These are phyloP conservation scores for Pseudocheirus occidentalis DNA, from an alignment of 2,797 vertebrate genomes.

Conservation along the genomic window DNA sequence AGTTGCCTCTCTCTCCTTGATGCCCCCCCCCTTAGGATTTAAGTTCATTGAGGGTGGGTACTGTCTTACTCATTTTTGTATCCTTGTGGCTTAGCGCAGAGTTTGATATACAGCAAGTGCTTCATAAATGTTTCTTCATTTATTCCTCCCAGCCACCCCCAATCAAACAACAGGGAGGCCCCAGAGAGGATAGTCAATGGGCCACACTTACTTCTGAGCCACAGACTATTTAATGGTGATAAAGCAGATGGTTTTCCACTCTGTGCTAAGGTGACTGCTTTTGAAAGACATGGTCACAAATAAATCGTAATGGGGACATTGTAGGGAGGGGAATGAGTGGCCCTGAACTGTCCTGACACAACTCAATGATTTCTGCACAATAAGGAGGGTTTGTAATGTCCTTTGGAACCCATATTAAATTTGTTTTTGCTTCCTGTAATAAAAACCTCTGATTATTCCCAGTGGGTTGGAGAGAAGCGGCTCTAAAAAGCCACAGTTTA, in stretches of 20 bases:
- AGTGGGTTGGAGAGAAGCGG: background rate
- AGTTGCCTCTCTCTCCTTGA: background rate
- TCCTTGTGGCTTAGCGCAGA: background rate
- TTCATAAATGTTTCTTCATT: background rate
- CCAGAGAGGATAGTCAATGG: constrained; percentile 18
- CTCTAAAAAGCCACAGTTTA: constrained; percentile 73
- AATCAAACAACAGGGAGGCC: background rate
- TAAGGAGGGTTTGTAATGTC: constrained; percentile 24
- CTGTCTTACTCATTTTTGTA: background rate
- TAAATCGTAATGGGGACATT: constrained; percentile 51
- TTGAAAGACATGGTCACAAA: constrained; percentile 47
- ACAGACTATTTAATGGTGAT: constrained; percentile 56
- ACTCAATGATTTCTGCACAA: constrained; percentile 19
- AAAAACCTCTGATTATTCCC: constrained; percentile 62
- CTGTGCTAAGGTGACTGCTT: constrained; percentile 46
- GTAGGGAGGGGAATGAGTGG: constrained; percentile 41
- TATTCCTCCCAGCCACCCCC: background rate
- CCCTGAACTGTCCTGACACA: constrained; percentile 32
- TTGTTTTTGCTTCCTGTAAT: constrained; percentile 62
- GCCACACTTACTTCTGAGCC: constrained; percentile 11
- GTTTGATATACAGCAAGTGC: background rate
- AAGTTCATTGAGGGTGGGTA: background rate
- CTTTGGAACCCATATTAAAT: constrained; percentile 65
- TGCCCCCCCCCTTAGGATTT: background rate
- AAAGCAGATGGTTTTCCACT: constrained; percentile 15